Conservation (phyloP, 2,113 vertebrate species). For the Odocoileus virginianus region DNA sequence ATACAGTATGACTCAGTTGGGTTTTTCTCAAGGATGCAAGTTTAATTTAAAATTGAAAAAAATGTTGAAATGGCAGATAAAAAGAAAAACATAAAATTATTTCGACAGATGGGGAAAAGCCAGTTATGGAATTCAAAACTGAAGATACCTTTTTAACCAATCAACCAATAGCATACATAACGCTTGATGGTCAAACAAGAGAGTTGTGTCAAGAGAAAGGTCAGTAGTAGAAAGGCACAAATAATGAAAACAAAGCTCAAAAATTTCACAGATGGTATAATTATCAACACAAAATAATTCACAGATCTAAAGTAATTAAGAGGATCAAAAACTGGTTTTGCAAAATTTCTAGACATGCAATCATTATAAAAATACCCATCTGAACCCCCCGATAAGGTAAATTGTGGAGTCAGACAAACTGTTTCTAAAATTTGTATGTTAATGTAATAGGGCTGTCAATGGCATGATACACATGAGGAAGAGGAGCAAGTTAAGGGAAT, state of each 20-base stretch:
- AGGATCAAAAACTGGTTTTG: background rate
- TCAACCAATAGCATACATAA: background rate
- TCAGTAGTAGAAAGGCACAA: background rate
- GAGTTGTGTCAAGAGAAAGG: background rate
- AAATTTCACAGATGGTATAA: background rate
- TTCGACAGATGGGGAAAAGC: background rate
- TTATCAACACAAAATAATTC: background rate
- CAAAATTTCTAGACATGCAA: background rate
- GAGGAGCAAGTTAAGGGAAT: background rate
- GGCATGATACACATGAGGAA: background rate
- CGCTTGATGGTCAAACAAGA: background rate
- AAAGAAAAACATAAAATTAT: background rate
- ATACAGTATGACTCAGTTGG: background rate
- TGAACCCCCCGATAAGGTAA: background rate
- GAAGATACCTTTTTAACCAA: background rate
- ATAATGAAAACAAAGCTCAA: background rate
- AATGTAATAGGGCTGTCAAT: background rate
- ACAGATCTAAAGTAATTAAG: background rate
- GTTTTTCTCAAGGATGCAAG: background rate
- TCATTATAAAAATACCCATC: background rate
- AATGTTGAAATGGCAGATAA: background rate
- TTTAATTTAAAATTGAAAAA: conserved; percentile 4
- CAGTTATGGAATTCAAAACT: background rate
- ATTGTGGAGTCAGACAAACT: background rate
- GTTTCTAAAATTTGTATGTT: background rate